Evolutionary conservation across 1,140 invertebrate species (phyloP).

Genomic region (Watersipora subatra): DNA sequence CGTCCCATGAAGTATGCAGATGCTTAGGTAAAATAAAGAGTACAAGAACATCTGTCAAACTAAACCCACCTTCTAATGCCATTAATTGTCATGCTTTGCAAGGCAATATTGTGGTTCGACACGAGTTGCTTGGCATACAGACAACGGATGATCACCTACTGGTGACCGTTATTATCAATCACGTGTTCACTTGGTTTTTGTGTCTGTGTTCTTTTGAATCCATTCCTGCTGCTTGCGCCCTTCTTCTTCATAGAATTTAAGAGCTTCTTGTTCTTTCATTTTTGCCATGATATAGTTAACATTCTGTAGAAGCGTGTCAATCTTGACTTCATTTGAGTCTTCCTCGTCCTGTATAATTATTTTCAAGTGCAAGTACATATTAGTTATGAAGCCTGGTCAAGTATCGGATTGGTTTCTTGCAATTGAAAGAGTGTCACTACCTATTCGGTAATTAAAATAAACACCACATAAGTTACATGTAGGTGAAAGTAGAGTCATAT

Average conservation of each 20-base stretch:
- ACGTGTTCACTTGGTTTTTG: too few relatives aligned
- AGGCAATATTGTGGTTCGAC: too few relatives aligned
- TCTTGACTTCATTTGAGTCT: conserved; percentile 33
- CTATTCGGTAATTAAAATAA: conserved; percentile 3
- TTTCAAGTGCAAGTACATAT: too few relatives aligned
- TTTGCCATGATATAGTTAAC: conserved; percentile 32
- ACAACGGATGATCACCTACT: too few relatives aligned
- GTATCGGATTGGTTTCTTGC: not conserved
- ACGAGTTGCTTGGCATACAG: too few relatives aligned
- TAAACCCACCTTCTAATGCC: too few relatives aligned
- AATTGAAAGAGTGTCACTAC: not conserved
- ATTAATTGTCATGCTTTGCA: too few relatives aligned
- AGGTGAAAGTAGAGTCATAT: too few relatives aligned
- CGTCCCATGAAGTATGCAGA: too few relatives aligned
- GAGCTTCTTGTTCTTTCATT: conserved; percentile 30
- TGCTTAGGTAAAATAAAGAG: too few relatives aligned
- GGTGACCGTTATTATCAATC: too few relatives aligned
- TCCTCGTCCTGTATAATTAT: conserved; percentile 20
- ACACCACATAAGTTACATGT: conserved; percentile 11
- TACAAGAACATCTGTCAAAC: too few relatives aligned
- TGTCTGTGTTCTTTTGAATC: not conserved
- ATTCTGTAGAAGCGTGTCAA: conserved; percentile 29
- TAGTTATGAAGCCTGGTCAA: not conserved
- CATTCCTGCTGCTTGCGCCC: not conserved
- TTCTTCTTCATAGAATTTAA: conserved; percentile 1